phyloP scores from a whole-genome alignment of 1,140 invertebrate genomes.

The Bombus polaris region DNA sequence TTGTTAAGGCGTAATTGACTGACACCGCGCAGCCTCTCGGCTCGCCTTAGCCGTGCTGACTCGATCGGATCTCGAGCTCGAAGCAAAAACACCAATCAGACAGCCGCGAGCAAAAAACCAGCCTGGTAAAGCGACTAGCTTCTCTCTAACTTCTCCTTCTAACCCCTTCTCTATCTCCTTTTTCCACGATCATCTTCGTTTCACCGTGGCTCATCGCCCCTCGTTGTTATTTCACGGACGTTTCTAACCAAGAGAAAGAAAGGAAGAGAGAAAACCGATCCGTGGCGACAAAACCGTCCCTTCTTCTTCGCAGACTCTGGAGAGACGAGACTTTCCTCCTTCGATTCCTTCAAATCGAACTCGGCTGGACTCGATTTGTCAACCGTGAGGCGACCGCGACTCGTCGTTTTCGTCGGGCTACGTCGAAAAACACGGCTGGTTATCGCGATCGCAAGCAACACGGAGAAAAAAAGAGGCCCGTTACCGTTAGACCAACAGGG shows the following conservation, averaged over 20 bases:
- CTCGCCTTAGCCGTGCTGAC: constrained; percentile 52
- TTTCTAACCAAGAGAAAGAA: not conserved
- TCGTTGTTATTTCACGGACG: constrained; percentile 15
- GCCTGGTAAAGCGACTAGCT: constrained; percentile 60
- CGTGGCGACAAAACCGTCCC: constrained; percentile 5
- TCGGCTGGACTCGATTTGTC: constrained; percentile 52
- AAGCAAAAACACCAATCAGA: constrained; percentile 75
- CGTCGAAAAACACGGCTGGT: not conserved
- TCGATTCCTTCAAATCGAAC: not conserved
- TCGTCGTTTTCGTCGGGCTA: constrained; percentile 5
- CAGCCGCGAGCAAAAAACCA: constrained; percentile 68
- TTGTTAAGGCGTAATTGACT: constrained; percentile 81
- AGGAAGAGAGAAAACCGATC: not conserved
- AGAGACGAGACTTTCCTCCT: not conserved
- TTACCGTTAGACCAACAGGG: constrained; percentile 34
- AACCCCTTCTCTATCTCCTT: not conserved
- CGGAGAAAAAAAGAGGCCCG: not conserved
- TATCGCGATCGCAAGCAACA: constrained; percentile 19
- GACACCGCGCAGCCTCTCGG: constrained; percentile 72
- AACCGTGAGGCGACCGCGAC: constrained; percentile 4
- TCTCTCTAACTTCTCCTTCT: constrained; percentile 29
- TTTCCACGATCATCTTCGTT: not conserved
- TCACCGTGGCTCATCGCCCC: not conserved
- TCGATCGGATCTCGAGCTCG: constrained; percentile 63
- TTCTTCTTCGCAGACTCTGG: not conserved